These are phyloP conservation scores for Hipposideros armiger DNA, from an alignment of 2,113 vertebrate species.

Conservation along the genomic window DNA sequence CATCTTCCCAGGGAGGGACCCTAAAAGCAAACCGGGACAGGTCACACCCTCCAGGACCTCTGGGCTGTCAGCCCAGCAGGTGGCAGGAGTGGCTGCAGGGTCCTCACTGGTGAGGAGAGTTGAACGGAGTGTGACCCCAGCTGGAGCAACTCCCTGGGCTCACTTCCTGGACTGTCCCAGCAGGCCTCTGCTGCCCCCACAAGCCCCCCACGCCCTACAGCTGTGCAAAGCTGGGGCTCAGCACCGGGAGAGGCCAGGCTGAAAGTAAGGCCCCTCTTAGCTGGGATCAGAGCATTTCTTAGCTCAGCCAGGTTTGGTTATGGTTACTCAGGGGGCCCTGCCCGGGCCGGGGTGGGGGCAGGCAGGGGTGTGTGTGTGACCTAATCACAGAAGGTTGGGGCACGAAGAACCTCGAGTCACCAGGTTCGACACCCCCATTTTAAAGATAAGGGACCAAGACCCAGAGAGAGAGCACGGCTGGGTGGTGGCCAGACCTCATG, in stretches of 20 bases:
- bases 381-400: accelerated
- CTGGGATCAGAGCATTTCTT: neutral
- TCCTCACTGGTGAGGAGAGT: neutral
- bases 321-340: neutral
- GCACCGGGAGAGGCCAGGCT: neutral
- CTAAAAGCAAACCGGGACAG: conserved; percentile 76
- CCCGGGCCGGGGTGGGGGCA: too few species aligned
- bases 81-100: neutral
- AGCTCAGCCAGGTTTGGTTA: neutral
- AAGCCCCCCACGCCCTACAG: neutral
- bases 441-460: neutral
- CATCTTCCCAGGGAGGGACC: conserved; percentile 87
- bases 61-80: neutral
- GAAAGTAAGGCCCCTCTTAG: neutral
- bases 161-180: neutral
- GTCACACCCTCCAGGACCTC: neutral
- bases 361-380: neutral
- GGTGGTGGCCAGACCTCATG: accelerated
- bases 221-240: neutral
- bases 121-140: neutral
- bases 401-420: neutral
- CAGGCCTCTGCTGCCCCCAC: neutral
- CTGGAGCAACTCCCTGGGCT: neutral
- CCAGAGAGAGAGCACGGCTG: accelerated
- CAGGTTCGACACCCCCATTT: neutral